These are phyloP conservation scores for Dryobotodes eremita DNA, from an alignment of 2,888 invertebrate species.

Conservation along the genomic window DNA sequence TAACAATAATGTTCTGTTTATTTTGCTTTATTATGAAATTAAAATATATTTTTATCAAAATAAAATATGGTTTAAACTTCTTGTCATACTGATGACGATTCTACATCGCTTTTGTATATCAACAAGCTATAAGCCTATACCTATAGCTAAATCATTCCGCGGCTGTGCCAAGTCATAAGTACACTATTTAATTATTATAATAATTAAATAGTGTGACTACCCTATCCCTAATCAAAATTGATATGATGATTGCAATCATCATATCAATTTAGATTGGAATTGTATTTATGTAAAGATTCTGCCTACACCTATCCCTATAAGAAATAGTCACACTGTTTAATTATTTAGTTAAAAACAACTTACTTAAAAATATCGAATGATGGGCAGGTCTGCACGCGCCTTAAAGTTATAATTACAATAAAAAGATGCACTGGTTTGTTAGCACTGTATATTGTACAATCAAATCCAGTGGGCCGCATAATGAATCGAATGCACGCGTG, in stretches of 20 bases:
- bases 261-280: too few relatives aligned
- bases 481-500: slow-evolving; percentile 80
- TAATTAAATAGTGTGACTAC: too few relatives aligned
- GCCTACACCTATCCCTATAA: too few relatives aligned
- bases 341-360: neutral
- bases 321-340: neutral
- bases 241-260: too few relatives aligned
- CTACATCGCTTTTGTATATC: neutral
- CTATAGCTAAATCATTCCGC: neutral
- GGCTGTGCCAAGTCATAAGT: neutral
- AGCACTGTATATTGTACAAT: slow-evolving; percentile 78
- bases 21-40: neutral
- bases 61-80: neutral
- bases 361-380: neutral
- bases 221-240: too few relatives aligned
- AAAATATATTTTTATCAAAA: neutral
- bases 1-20: neutral
- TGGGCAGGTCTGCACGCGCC: slow-evolving; percentile 4
- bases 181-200: too few relatives aligned
- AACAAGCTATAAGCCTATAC: neutral
- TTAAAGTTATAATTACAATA: slow-evolving; percentile 65
- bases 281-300: too few relatives aligned
- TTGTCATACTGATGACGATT: neutral
- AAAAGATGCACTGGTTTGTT: slow-evolving; percentile 73
- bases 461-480: slow-evolving; percentile 80